Evolutionary conservation across 92 coral and sea anemone species (phyloP).

Genomic region (Palythoa caribaeorum): DNA sequence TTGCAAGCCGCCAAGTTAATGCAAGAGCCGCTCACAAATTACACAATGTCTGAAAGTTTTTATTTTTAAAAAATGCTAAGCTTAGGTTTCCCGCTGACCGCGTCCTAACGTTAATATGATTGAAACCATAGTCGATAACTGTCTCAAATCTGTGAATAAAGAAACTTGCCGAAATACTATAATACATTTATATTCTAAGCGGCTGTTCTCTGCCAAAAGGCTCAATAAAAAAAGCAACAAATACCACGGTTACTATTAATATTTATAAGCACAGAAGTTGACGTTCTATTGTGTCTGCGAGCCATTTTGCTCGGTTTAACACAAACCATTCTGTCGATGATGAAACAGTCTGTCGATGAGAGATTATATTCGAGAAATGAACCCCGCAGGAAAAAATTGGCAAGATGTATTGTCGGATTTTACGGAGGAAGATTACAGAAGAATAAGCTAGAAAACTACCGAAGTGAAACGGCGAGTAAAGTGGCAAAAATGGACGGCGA

Average conservation of each 20-base stretch:
- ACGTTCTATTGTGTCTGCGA: constrained; percentile 5
- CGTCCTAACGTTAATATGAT: neutral
- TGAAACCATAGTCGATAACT: neutral
- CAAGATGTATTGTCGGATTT: neutral
- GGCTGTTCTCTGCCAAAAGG: neutral
- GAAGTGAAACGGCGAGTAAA: neutral
- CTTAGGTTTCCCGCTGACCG: too few relatives aligned
- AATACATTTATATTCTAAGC: neutral
- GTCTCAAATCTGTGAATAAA: neutral
- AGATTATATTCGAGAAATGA: neutral
- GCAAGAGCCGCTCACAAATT: too few relatives aligned
- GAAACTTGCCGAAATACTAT: neutral
- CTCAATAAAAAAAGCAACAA: neutral
- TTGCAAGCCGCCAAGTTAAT: neutral
- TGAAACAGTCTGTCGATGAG: constrained; percentile 5
- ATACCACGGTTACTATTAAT: neutral
- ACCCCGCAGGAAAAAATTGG: neutral
- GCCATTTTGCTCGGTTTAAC: neutral
- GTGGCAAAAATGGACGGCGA: neutral
- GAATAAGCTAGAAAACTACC: neutral
- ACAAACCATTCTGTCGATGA: neutral
- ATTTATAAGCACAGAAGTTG: neutral
- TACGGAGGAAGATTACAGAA: neutral
- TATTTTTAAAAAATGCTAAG: too few relatives aligned
- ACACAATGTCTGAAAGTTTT: too few relatives aligned